Base-by-base conservation (phyloP, 1,140 invertebrate genomes). In the Neodiprion pinetum region DNA sequence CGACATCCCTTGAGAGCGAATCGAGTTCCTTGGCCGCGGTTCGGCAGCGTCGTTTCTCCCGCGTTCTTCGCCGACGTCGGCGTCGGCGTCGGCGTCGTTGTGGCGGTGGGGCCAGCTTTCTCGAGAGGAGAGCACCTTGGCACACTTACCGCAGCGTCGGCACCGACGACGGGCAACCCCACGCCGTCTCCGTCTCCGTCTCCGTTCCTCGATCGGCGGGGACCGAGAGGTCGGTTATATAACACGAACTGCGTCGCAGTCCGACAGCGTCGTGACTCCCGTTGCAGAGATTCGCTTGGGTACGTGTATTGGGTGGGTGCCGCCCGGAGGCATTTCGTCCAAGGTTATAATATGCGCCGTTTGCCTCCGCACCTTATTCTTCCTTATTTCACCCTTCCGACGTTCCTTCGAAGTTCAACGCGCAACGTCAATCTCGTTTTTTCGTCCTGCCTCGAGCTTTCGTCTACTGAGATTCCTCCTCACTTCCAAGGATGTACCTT, bases 91-190 rank as follows among this genome's bases (percentile, higher is more conserved):
- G 14, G n/a, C 68, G 14, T 48, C 66, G 61, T 67, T 70, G 48
- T 79, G 79, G 81, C 86, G 78, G 80, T 80, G 82, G 82, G 84
- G 86, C 82, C 85, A 82, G 84, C 86, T 87, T 87, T 87, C 85
- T 87, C 84, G 83, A 87, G 86, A 87, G 76, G 86, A 61, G 53
- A 86, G 86, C 83, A 87, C 86, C 86, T 87, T 87, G 86, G 85
- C 86, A 87, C 82, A 87, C 86, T 87, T 87, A 84, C 75, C 75
- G 79, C 73, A 84, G 77, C 75, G 78, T 73, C 82, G 81, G 80
- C 84, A 81, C 79, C 80, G 73, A 28, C 80, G 73, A 28, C 76
- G 28, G 72, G 28, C 74, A 73, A 50, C 77, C 67, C 75, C 72
- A 69, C 76, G 65, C 80, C 69, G 50, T 70, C 72, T 69, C 48